Conservation (phyloP, 2,888 invertebrate genomes). For the Mantis religiosa region DNA sequence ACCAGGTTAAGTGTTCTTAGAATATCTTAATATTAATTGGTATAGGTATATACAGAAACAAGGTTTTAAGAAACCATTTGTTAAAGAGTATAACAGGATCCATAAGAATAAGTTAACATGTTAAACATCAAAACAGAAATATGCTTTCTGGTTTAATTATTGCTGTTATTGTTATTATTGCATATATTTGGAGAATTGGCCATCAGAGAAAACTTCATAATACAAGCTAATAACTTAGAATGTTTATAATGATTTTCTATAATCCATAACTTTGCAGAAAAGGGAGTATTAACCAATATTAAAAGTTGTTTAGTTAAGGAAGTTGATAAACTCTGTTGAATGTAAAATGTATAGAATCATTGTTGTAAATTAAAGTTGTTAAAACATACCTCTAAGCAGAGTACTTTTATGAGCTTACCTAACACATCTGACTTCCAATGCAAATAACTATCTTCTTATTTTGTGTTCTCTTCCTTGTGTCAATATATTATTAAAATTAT, state of each 20-base stretch:
- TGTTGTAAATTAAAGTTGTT: neutral
- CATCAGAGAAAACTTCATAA: neutral
- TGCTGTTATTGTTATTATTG: neutral
- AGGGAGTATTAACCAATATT: neutral
- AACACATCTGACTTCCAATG: neutral
- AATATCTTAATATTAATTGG: no score
- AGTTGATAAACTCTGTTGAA: neutral
- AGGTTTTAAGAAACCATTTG: no score
- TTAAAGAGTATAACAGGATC: no score
- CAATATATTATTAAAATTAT: neutral
- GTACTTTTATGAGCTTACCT: neutral
- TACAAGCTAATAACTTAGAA: neutral
- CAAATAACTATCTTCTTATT: neutral
- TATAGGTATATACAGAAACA: no score
- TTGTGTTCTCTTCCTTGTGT: neutral
- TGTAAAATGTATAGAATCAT: neutral
- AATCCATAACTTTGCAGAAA: neutral
- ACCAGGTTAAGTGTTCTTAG: no score
- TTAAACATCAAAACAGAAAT: neutral
- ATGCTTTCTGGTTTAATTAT: neutral
- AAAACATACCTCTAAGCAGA: neutral
- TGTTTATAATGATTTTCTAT: neutral
- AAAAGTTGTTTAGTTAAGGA: neutral
- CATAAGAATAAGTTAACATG: no score
- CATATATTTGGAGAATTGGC: neutral